A percentile compares a stretch with the other conserved stretches of the same genome.
Conservation (phyloP, 2,888 invertebrate species). For the Leucophenga montana region DNA sequence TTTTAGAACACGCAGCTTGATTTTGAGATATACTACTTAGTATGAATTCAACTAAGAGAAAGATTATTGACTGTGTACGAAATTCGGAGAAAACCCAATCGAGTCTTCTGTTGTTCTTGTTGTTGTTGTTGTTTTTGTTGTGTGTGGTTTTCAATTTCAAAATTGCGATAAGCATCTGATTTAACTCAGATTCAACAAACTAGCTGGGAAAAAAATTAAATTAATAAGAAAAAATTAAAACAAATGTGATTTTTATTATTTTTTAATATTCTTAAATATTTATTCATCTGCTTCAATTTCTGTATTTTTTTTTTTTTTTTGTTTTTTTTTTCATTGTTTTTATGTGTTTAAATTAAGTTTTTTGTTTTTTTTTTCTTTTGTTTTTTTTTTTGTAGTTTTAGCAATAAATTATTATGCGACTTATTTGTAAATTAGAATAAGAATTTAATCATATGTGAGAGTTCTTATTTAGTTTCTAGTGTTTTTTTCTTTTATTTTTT, state of each 20-base stretch:
- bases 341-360: slow-evolving; percentile 28
- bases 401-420: slow-evolving; percentile 26
- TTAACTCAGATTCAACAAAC: not conserved
- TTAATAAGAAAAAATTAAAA: slow-evolving; percentile 15
- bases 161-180: not conserved
- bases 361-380: slow-evolving; percentile 28
- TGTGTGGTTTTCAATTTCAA: slow-evolving; percentile 6
- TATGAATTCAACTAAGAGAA: slow-evolving; percentile 5
- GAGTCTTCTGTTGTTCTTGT: too few relatives aligned
- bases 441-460: slow-evolving; percentile 33
- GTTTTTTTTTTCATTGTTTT: slow-evolving; percentile 33
- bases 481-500: slow-evolving; percentile 25
- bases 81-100: slow-evolving; percentile 5
- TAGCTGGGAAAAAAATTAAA: not conserved
- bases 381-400: slow-evolving; percentile 32
- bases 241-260: slow-evolving; percentile 20
- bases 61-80: not conserved
- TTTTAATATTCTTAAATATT: slow-evolving; percentile 31
- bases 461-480: slow-evolving; percentile 27
- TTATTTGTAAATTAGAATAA: slow-evolving; percentile 32
- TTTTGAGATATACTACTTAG: too few relatives aligned
- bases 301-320: slow-evolving; percentile 29
- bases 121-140: too few relatives aligned
- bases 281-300: slow-evolving; percentile 40
- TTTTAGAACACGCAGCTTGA: slow-evolving; percentile 11